Base-by-base conservation (phyloP, 2,888 invertebrate genomes). In the Cremastinae sp. region DNA sequence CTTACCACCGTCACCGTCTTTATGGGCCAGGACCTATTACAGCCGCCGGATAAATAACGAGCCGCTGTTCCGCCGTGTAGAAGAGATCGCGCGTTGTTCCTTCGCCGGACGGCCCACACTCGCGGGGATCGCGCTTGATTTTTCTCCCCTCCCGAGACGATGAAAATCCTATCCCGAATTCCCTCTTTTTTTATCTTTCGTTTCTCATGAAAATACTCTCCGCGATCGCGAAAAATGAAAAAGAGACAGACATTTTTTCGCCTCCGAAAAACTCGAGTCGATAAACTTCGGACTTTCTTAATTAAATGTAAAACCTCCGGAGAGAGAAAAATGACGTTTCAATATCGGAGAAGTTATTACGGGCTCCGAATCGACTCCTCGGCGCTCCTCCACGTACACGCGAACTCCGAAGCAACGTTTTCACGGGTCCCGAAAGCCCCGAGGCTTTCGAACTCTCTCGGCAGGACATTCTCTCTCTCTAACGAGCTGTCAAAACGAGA, bases 41-140 rank as follows among this genome's bases (percentile, higher is more conserved):
- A 79, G 74, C 66, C 74, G 79, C 65, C 78, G 83, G 83, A 85
- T 87, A 87, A 87, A 86, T 86, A 86, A 87, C 85, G 82, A 84
- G 83, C 75, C 77, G 75, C 79, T 81, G 79, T 84, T 1, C 14
- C 74, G 74, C n/a, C 36, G 10, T 1, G 8, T 5, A 36, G 38
- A 54, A 16, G 34, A 53, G 54, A 36, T 54, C 38, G 54, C 54
- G 41, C 8, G 22, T 16, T 12, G n/a, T n/a, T 75, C 58, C 43
- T 51, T 47, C 28, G 14, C 61, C 16, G 1, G 18, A 36, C 16
- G 54, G 68, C 16, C 62, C 34, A 61, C 51, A 34, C 43, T n/a
- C n/a, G n/a, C n/a, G n/a, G n/a, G 20, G 47, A 38, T 56, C 34
- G 0, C 7, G 1, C 16, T 54, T 16, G 34, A 54, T 54, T 66